Evolutionary conservation across 2,797 vertebrate species (phyloP), one percentile per base, ranked within the genome.

Genomic region (Salarias fasciatus): DNA sequence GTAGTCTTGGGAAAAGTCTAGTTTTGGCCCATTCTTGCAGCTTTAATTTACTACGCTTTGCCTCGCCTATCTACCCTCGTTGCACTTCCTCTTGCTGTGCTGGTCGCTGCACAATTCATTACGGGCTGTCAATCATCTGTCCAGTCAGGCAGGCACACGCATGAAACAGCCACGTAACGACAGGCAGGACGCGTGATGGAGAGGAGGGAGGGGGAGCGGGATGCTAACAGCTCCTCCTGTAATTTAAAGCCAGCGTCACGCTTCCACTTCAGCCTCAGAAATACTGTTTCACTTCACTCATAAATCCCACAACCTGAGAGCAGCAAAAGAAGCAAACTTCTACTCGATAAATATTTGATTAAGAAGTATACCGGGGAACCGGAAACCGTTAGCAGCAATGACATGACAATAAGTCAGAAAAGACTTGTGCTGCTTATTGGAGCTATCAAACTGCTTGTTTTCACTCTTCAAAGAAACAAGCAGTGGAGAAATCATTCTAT

Each of bases 81-180:
- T 24, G 18, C 18, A 24, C 69, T 80, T 84, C 70, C 75, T 80
- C 64, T 67, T 44, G 50, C 64, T 44, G 53, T 11, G 18, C 56
- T 53, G 72, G 42, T 69, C 64, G 77, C 61, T 54, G 49, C 59
- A 73, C 48, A 63, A 64, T 71, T 79, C 70, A 82, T 79, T 80
- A 72, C 58, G 58, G 43, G 36, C 64, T 77, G 78, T 63, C 83
- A 81, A 49, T 88, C 83, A 83, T 54, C 33, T 35, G 49, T 73
- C 65, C 1, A 0, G 43, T 13, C 3, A 38, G 71, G 15, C 58
- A 69, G 60, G 58, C n/a, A n/a, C n/a, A n/a, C n/a, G n/a, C 75
- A 65, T 12, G 47, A 67, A 79, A 69, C 58, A 40, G 41, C 68
- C 38, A 42, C 29, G 44, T 33, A 46, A 63, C 55, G 54, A 44